Evolutionary conservation across 2,888 invertebrate species (phyloP).

Genomic region (Elmis aenea): DNA sequence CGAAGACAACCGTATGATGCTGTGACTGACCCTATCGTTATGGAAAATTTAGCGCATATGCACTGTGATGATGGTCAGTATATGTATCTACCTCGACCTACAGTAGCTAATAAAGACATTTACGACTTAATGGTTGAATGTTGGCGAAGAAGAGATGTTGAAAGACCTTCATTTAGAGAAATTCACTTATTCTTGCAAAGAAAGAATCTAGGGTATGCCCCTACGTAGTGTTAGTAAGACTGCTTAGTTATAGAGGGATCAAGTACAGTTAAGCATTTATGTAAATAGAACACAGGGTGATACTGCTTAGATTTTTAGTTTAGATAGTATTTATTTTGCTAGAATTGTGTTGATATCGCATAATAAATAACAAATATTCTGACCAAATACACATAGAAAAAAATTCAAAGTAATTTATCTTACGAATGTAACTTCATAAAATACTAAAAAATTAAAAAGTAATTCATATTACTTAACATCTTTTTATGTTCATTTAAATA

Average conservation of each 20-base stretch:
- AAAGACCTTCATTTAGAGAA: slow-evolving; percentile 75
- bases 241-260: slow-evolving; percentile 31
- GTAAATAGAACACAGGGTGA: slow-evolving; percentile 49
- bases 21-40: slow-evolving; percentile 70
- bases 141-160: slow-evolving; percentile 71
- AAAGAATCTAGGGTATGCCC: slow-evolving; percentile 60
- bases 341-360: no score
- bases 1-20: slow-evolving; percentile 73
- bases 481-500: no score
- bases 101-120: slow-evolving; percentile 72
- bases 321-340: slow-evolving; percentile 22
- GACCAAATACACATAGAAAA: no score
- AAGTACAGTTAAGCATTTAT: slow-evolving; percentile 28
- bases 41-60: slow-evolving; percentile 73
- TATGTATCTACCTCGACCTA: slow-evolving; percentile 61
- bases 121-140: slow-evolving; percentile 82
- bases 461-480: no score
- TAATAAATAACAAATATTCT: no score
- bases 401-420: no score
- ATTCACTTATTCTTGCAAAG: slow-evolving; percentile 77
- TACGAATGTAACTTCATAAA: no score
- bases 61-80: slow-evolving; percentile 59
- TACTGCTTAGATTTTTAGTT: slow-evolving; percentile 27
- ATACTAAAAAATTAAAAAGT: no score
- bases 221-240: slow-evolving; percentile 48